These are phyloP conservation scores for Prionchulus punctatus DNA, from an alignment of 2,888 invertebrate species.

Conservation along the genomic window DNA sequence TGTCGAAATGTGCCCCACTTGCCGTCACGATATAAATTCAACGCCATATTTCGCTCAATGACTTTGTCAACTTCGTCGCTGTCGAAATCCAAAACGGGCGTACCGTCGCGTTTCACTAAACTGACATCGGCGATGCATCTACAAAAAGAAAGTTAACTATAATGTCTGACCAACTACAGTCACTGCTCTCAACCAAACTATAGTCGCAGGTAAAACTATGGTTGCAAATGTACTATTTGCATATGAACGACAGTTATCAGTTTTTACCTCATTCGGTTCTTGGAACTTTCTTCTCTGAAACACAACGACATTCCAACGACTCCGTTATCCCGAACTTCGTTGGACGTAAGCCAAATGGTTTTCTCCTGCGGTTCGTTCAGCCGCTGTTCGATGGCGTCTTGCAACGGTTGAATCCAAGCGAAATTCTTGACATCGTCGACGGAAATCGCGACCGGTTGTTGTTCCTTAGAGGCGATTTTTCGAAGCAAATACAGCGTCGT, in stretches of 20 bases:
- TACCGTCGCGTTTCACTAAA: background rate
- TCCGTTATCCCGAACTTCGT: slow-evolving; percentile 54
- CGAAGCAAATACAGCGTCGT: slow-evolving; percentile 10
- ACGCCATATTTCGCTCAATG: slow-evolving; percentile 53
- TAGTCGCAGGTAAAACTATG: too few species aligned
- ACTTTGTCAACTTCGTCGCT: slow-evolving; percentile 23
- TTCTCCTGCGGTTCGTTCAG: slow-evolving; percentile 47
- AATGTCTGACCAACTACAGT: too few species aligned
- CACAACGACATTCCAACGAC: slow-evolving; percentile 76
- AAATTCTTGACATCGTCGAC: slow-evolving; percentile 48
- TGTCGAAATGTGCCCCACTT: slow-evolving; percentile 76
- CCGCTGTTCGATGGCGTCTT: slow-evolving; percentile 45
- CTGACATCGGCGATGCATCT: slow-evolving; percentile 4
- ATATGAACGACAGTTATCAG: too few species aligned
- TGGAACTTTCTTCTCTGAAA: slow-evolving; percentile 69
- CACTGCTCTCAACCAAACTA: too few species aligned
- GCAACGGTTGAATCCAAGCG: slow-evolving; percentile 12
- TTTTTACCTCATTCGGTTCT: slow-evolving; percentile 53
- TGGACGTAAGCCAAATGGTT: slow-evolving; percentile 33
- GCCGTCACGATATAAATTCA: slow-evolving; percentile 63
- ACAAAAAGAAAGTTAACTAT: background rate
- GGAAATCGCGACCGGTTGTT: slow-evolving; percentile 42
- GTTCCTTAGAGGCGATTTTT: background rate
- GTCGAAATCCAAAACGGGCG: slow-evolving; percentile 13
- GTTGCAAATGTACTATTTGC: too few species aligned